Conservation (phyloP, 2,888 invertebrate species). For the Acleris laterana region DNA sequence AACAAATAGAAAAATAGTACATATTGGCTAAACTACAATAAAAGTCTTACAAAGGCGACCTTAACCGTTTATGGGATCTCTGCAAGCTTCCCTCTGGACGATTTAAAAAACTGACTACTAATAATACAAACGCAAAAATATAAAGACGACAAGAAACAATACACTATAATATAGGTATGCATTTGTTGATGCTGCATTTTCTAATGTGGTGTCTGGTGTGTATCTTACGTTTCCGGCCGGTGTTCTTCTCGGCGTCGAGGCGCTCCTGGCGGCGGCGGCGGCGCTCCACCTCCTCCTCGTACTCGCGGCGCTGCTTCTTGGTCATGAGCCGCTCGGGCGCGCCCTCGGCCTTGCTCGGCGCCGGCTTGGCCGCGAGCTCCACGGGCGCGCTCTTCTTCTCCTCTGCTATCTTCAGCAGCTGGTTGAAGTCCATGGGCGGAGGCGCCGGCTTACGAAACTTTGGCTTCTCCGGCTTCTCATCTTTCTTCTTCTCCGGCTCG, state of each 20-base stretch:
- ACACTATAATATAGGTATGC: too few relatives aligned
- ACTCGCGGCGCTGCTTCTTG: constrained; percentile 90
- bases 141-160: too few relatives aligned
- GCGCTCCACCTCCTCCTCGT: constrained; percentile 88
- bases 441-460: constrained; percentile 86
- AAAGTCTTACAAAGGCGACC: too few relatives aligned
- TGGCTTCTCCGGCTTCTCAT: constrained; percentile 78
- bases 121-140: too few relatives aligned
- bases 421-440: constrained; percentile 91
- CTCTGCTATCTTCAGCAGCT: constrained; percentile 91
- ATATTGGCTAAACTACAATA: too few relatives aligned
- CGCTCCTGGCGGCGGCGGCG: constrained; percentile 79
- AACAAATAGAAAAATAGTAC: too few relatives aligned
- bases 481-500: constrained; percentile 69
- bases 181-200: too few relatives aligned
- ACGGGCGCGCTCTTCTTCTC: constrained; percentile 93
- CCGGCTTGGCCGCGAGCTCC: constrained; percentile 65
- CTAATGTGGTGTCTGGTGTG: neutral
- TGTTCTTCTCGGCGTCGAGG: constrained; percentile 63
- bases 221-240: constrained; percentile 55
- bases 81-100: too few relatives aligned
- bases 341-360: constrained; percentile 65
- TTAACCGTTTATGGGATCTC: too few relatives aligned
- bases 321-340: constrained; percentile 90
- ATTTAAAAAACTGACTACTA: too few relatives aligned